Base-by-base conservation (phyloP, 2,888 invertebrate species). In the Thymelicus lineola region DNA sequence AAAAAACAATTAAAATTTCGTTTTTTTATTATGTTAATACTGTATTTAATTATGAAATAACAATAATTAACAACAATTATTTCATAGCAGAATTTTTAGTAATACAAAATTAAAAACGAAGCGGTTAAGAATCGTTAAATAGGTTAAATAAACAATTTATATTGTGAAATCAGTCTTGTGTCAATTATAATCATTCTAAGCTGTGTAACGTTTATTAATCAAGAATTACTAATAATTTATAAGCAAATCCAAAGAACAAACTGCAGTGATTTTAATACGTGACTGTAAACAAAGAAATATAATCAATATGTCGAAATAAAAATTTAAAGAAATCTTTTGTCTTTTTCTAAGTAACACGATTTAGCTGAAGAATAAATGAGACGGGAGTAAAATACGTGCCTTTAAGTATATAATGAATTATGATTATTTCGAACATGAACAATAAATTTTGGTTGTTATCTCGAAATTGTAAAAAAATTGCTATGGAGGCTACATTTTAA, bases 261-360 rank as follows among this genome's bases (percentile, higher is more conserved):
- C 12, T 36, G 7, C 38, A 67, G 58, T 42, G 14, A 53, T 12
- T n/a, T 28, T 38, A 45, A 46, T 50, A 67, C 71, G 71, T 71
- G 71, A 71, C 71, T 14, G 20, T 15, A 38, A 60, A 68, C 71
- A 67, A 66, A 15, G 17, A 67, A 59, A 45, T 28, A 36, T 59
- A 45, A 67, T 71, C 59, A 45, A 28, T 35, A 45, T 72, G 50
- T 55, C 65, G 75, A 66, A 74, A 72, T 58, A 60, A 35, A 15
- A 45, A 58, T 66, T 55, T 55, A 6, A 42, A 14, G 55, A 68
- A 42, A 35, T 35, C 15, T 9, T 55, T 15, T 36, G 45, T 61
- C 55, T 55, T 42, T 2, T 53, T 68, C 35, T 53, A 38, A 10
- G n/a, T 12, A 50, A 53, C 36, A 55, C 6, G 20, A 61, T 50